Conservation (phyloP, 2,113 vertebrate species). For the Blennius ocellaris region DNA sequence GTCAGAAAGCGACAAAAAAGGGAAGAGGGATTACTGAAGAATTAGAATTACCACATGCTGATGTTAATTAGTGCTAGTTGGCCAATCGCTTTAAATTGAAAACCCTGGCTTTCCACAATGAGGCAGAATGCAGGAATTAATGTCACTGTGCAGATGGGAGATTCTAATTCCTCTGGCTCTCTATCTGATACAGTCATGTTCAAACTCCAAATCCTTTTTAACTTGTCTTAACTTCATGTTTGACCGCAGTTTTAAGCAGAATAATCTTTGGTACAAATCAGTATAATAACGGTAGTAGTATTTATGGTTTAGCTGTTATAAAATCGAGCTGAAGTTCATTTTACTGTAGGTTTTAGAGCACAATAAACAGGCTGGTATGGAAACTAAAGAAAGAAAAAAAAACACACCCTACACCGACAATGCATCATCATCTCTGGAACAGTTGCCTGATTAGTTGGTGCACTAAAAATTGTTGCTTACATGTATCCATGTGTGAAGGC, state of each 20-base stretch:
- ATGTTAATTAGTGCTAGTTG: conserved; percentile 84
- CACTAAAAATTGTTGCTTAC: conserved; percentile 20
- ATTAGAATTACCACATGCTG: conserved; percentile 80
- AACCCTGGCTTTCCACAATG: conserved; percentile 66
- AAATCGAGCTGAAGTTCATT: conserved; percentile 6
- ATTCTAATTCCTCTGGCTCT: conserved; percentile 77
- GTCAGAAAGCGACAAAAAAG: conserved; percentile 73
- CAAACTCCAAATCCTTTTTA: conserved; percentile 67
- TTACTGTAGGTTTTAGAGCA: conserved; percentile 23
- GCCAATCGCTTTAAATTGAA: conserved; percentile 79
- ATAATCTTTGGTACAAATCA: conserved; percentile 23
- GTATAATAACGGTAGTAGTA: neutral
- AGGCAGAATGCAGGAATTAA: conserved; percentile 82
- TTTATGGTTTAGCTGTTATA: conserved; percentile 9
- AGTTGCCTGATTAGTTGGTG: conserved; percentile 49
- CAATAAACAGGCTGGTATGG: conserved; percentile 40
- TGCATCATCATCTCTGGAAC: conserved; percentile 29
- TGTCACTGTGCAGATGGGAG: conserved; percentile 78
- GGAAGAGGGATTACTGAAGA: conserved; percentile 77
- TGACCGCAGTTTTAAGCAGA: conserved; percentile 58
- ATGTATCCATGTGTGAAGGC: conserved; percentile 1
- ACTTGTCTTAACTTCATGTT: conserved; percentile 45
- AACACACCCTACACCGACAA: conserved; percentile 4
- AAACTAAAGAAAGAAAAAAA: conserved; percentile 7
- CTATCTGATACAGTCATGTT: conserved; percentile 77